phyloP scores from a whole-genome alignment of 2,888 invertebrate genomes.

The Caenorhabditis sp. region DNA sequence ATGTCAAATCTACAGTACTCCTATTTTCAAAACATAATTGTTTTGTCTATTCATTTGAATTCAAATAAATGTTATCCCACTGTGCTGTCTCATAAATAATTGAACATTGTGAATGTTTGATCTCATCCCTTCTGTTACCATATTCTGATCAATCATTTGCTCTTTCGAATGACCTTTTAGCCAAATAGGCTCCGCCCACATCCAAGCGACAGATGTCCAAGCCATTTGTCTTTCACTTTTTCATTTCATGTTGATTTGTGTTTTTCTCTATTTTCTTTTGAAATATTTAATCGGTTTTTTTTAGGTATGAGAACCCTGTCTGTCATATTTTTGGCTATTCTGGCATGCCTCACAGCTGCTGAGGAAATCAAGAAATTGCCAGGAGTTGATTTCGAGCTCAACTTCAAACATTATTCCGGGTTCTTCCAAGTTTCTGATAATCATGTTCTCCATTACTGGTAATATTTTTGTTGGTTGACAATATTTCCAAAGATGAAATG shows the following conservation, averaged over 20 bases:
- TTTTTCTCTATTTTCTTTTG: background rate
- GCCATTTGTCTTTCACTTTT: slow-evolving; percentile 5
- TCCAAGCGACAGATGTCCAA: background rate
- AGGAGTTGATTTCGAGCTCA: slow-evolving; percentile 60
- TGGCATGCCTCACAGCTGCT: background rate
- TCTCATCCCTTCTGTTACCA: background rate
- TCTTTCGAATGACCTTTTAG: background rate
- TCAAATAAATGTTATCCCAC: too few species aligned
- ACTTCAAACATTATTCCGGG: slow-evolving; percentile 69
- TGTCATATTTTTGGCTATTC: slow-evolving; percentile 16
- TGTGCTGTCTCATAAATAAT: background rate
- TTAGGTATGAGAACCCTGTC: slow-evolving; percentile 1
- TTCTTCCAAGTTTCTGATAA: slow-evolving; percentile 71
- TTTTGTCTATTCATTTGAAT: too few species aligned
- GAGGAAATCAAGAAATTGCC: slow-evolving; percentile 64
- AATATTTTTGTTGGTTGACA: slow-evolving; percentile 15
- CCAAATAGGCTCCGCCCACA: background rate
- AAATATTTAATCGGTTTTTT: background rate
- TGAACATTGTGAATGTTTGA: background rate
- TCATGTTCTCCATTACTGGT: slow-evolving; percentile 73
- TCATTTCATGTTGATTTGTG: background rate
- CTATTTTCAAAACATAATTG: background rate
- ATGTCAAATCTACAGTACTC: background rate
- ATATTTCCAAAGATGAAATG: background rate
- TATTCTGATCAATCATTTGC: background rate